Percentiles rank a stretch among this genome's conserved stretches.
Evolutionary conservation across 1,140 invertebrate genomes (phyloP).

Genomic region (Hycleus cichorii): DNA sequence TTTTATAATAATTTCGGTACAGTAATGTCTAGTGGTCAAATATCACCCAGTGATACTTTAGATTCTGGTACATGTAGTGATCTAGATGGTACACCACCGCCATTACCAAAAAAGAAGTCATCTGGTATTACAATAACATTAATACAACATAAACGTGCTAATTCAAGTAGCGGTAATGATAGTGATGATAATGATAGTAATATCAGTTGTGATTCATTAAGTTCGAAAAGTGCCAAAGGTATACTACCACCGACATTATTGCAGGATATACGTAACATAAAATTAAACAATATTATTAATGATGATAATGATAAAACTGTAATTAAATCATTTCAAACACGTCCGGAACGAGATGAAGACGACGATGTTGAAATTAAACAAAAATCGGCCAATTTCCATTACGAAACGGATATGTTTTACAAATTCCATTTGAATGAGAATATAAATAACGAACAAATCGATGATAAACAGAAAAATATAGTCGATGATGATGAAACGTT

Average conservation of each 20-base stretch:
- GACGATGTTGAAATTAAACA: constrained; percentile 45
- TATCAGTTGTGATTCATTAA: constrained; percentile 64
- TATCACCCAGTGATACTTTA: constrained; percentile 67
- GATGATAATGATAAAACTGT: too few species aligned
- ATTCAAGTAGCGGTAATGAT: constrained; percentile 51
- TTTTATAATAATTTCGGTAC: constrained; percentile 38
- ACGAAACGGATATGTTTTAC: constrained; percentile 69
- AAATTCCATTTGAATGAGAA: constrained; percentile 77
- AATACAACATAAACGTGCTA: constrained; percentile 44
- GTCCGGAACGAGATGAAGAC: constrained; percentile 50
- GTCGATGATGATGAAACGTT: constrained; percentile 61
- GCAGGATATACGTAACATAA: constrained; percentile 50
- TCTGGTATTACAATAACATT: constrained; percentile 42
- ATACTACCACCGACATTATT: constrained; percentile 52
- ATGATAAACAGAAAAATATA: constrained; percentile 39
- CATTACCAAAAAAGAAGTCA: constrained; percentile 58
- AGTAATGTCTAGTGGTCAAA: constrained; percentile 67
- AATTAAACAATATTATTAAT: constrained; percentile 31
- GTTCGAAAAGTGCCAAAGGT: constrained; percentile 48
- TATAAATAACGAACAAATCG: constrained; percentile 40
- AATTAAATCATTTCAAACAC: constrained; percentile 26
- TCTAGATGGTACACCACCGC: constrained; percentile 64
- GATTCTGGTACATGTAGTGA: constrained; percentile 80
- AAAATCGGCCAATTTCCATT: constrained; percentile 42
- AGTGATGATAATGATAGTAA: constrained; percentile 62